Percentiles rank a stretch among this genome's conserved stretches.
Conservation (phyloP, 2,113 vertebrate species). For the Takifugu bimaculatus region DNA sequence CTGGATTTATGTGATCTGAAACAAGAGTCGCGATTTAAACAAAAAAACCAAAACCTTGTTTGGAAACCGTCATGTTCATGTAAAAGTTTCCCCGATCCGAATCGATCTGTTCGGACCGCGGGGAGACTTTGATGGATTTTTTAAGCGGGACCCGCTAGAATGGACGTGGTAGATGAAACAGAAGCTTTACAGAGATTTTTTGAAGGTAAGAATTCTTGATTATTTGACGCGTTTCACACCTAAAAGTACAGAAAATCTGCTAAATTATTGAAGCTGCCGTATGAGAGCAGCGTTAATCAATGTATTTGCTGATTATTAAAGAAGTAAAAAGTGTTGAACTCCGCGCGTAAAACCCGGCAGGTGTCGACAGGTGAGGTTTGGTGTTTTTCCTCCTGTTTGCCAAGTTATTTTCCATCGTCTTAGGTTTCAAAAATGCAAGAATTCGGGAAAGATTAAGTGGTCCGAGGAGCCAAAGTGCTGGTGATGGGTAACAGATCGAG, state of each 20-base stretch:
- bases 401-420: no score
- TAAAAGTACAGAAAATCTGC: no score
- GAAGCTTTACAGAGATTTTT: constrained; percentile 98
- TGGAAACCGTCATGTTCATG: constrained; percentile 56
- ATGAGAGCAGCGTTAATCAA: no score
- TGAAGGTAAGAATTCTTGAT: constrained; percentile 81
- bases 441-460: constrained; percentile 28
- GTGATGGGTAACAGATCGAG: constrained; percentile 65
- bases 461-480: constrained; percentile 54
- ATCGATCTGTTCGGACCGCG: constrained; percentile 58
- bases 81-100: constrained; percentile 67
- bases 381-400: neutral
- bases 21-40: neutral
- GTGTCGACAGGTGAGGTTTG: no score
- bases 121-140: constrained; percentile 78
- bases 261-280: no score
- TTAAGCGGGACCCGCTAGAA: constrained; percentile 79
- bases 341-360: no score
- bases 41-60: neutral
- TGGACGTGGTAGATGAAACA: constrained; percentile 99
- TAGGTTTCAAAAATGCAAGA: constrained; percentile 8
- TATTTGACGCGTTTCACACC: neutral
- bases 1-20: constrained; percentile 26
- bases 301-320: no score
- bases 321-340: no score